These are phyloP conservation scores for Anorthoa munda DNA, from an alignment of 2,888 invertebrate genomes.

Conservation along the genomic window DNA sequence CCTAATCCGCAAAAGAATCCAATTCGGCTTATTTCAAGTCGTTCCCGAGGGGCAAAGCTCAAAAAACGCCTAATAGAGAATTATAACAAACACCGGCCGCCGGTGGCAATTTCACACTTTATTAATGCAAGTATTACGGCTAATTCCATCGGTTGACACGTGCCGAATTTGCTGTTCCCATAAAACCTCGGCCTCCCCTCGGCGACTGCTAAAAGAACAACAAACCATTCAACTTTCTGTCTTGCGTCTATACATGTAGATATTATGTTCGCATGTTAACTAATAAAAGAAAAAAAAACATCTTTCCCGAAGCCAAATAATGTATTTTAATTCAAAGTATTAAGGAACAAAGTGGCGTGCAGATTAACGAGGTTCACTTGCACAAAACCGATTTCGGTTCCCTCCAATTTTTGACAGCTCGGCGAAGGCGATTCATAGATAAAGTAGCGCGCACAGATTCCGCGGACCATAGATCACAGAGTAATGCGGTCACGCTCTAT, in stretches of 20 bases:
- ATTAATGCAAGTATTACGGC: slow-evolving; percentile 90
- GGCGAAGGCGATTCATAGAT: slow-evolving; percentile 83
- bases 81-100: slow-evolving; percentile 86
- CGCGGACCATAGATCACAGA: slow-evolving; percentile 89
- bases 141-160: slow-evolving; percentile 90
- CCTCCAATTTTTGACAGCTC: slow-evolving; percentile 83
- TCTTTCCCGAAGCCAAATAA: slow-evolving; percentile 70
- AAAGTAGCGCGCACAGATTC: slow-evolving; percentile 79
- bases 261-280: slow-evolving; percentile 61
- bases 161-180: slow-evolving; percentile 89
- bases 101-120: slow-evolving; percentile 91
- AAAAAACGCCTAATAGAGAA: slow-evolving; percentile 86
- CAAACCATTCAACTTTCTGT: slow-evolving; percentile 75
- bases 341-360: slow-evolving; percentile 73
- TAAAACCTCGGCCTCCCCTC: slow-evolving; percentile 83
- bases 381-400: slow-evolving; percentile 76
- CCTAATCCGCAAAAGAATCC: slow-evolving; percentile 74
- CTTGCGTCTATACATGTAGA: slow-evolving; percentile 69
- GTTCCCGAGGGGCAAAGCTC: slow-evolving; percentile 69
- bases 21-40: slow-evolving; percentile 67
- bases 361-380: slow-evolving; percentile 68
- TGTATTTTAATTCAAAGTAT: slow-evolving; percentile 70
- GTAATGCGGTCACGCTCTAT: slow-evolving; percentile 90
- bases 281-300: slow-evolving; percentile 50
- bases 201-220: slow-evolving; percentile 59